Percentiles rank a stretch among this genome's conserved stretches.
phyloP scores from a whole-genome alignment of 2,113 vertebrate genomes.

The Chaenocephalus aceratus region DNA sequence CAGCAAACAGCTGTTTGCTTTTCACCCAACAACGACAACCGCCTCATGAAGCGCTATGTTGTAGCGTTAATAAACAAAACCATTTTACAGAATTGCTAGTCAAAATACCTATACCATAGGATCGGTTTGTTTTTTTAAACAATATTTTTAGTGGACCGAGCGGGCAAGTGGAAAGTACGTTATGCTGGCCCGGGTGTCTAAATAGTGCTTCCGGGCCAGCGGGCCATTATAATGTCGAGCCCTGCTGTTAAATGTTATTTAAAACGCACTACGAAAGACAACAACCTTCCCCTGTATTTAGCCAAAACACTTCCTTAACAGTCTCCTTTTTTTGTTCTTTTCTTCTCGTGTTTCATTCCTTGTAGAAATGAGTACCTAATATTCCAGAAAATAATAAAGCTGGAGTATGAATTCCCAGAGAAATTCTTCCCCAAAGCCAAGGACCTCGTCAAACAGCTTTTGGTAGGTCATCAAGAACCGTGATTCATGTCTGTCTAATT shows the following conservation, averaged over 20 bases:
- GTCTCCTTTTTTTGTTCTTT: neutral
- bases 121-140: too few relatives aligned
- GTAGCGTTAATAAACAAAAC: too few relatives aligned
- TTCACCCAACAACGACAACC: too few relatives aligned
- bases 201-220: too few relatives aligned
- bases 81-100: too few relatives aligned
- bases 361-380: constrained; percentile 98
- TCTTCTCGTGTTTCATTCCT: constrained; percentile 24
- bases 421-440: constrained; percentile 99
- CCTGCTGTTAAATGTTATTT: neutral
- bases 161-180: too few relatives aligned
- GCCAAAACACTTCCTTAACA: constrained; percentile 1
- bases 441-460: constrained; percentile 95
- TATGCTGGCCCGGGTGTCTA: too few relatives aligned
- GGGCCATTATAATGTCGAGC: too few relatives aligned
- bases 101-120: too few relatives aligned
- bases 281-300: neutral
- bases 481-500: neutral
- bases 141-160: too few relatives aligned
- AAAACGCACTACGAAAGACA: neutral
- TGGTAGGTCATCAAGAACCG: constrained; percentile 85
- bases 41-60: too few relatives aligned
- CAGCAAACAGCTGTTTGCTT: too few relatives aligned
- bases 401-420: constrained; percentile 99
- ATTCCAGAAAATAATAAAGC: constrained; percentile 99